Evolutionary conservation across 2,888 invertebrate genomes (phyloP).

Genomic region (Lepas anatifera): DNA sequence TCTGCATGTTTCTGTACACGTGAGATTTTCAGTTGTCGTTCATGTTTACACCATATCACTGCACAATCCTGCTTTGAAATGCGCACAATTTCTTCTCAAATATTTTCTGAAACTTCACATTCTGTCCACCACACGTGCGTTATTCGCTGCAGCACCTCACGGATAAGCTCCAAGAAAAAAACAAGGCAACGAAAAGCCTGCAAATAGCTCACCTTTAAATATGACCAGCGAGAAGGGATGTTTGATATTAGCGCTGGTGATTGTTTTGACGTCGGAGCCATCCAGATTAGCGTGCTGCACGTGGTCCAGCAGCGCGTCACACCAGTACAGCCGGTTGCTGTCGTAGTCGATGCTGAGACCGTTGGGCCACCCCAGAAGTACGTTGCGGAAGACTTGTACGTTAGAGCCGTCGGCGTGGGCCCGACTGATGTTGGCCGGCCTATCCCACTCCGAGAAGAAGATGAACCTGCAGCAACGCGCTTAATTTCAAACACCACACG

Average conservation of each 20-base stretch:
- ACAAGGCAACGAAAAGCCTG: background rate
- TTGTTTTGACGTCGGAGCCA: constrained; percentile 79
- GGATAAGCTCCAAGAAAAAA: too few relatives aligned
- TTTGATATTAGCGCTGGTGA: constrained; percentile 68
- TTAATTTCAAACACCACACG: too few relatives aligned
- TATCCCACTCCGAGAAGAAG: constrained; percentile 92
- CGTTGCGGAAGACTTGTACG: constrained; percentile 72
- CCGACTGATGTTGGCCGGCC: constrained; percentile 90
- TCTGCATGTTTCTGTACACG: too few relatives aligned
- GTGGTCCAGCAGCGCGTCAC: constrained; percentile 89
- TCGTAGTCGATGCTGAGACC: constrained; percentile 86
- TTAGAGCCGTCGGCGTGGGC: constrained; percentile 82
- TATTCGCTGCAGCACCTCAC: too few relatives aligned
- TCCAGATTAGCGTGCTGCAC: constrained; percentile 87
- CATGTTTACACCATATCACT: too few relatives aligned
- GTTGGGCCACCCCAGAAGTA: constrained; percentile 94
- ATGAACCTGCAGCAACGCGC: constrained; percentile 52
- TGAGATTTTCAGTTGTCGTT: too few relatives aligned
- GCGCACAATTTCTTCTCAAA: too few relatives aligned
- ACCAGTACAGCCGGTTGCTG: constrained; percentile 87
- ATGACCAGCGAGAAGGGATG: constrained; percentile 90
- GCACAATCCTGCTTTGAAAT: too few relatives aligned
- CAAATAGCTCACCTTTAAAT: constrained; percentile 34
- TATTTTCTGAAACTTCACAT: too few relatives aligned
- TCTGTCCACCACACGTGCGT: too few relatives aligned